Evolutionary conservation across 2,888 invertebrate genomes (phyloP).

Genomic region (Aphodius granarius): DNA sequence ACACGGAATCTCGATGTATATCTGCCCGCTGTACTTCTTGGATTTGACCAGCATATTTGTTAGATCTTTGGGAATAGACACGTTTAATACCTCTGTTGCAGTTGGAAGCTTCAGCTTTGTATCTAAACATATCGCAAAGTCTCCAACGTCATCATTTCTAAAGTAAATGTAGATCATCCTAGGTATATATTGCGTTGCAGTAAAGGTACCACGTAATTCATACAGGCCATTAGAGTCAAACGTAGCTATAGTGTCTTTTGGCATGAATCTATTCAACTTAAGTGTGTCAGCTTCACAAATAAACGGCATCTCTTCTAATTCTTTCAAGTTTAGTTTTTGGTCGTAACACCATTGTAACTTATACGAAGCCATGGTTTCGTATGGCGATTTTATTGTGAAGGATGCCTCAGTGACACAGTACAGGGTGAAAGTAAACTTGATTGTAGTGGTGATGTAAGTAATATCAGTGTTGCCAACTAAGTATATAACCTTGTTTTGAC

Average conservation of each 20-base stretch:
- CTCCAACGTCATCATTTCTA: neutral
- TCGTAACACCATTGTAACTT: neutral
- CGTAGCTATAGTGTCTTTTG: neutral
- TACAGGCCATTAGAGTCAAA: neutral
- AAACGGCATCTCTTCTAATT: neutral
- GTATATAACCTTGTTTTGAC: conserved; percentile 39
- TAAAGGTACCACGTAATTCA: conserved; percentile 1
- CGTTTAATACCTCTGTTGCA: neutral
- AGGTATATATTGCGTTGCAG: neutral
- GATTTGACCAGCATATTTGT: neutral
- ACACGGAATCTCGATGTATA: neutral
- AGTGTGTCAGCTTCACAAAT: neutral
- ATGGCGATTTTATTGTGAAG: conserved; percentile 14
- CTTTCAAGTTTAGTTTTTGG: too few species aligned
- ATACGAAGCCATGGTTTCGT: conserved; percentile 2
- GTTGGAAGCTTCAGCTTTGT: neutral
- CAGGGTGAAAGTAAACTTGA: conserved; percentile 22
- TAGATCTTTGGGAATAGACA: neutral
- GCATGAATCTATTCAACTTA: neutral
- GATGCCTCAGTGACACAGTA: conserved; percentile 26
- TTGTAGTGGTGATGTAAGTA: conserved; percentile 20
- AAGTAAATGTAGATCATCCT: neutral
- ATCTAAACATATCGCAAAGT: neutral
- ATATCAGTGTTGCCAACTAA: conserved; percentile 42
- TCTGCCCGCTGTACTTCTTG: neutral